Conservation (phyloP, 2,113 vertebrate genomes). For the Pontoporia blainvillei region DNA sequence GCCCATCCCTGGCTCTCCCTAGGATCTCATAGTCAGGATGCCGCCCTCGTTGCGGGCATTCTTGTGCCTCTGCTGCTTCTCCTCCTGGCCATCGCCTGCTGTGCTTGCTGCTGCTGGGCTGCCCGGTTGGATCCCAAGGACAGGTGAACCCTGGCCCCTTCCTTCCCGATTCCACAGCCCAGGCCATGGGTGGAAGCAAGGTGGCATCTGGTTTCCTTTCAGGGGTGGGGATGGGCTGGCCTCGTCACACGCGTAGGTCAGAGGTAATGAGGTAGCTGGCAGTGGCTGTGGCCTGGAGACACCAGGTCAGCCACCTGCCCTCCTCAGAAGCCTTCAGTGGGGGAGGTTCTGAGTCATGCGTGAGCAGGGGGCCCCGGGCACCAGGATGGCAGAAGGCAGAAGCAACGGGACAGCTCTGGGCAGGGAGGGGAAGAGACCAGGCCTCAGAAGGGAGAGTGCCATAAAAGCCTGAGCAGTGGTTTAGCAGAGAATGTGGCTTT, state of each 20-base stretch:
- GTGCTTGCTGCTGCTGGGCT: constrained; percentile 84
- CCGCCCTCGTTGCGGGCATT: constrained; percentile 81
- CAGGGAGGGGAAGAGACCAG: not conserved
- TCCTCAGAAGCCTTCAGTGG: not conserved
- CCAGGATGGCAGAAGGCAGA: not conserved
- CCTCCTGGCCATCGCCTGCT: constrained; percentile 74
- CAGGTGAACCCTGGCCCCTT: constrained; percentile 78
- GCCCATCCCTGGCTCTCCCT: accelerated
- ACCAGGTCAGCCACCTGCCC: not conserved
- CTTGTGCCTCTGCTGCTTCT: constrained; percentile 86
- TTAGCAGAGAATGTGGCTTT: not conserved
- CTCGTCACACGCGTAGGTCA: not conserved
- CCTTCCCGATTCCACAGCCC: not conserved
- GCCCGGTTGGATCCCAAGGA: constrained; percentile 81
- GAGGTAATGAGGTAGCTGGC: not conserved
- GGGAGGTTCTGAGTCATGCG: not conserved
- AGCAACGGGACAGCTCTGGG: not conserved
- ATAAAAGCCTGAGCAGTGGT: not conserved
- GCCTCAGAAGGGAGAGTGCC: not conserved
- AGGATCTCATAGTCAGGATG: constrained; percentile 75
- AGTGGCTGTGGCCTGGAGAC: not conserved
- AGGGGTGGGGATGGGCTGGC: not conserved
- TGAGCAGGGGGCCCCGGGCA: not conserved
- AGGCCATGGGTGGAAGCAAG: not conserved
- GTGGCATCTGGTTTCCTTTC: not conserved